These are phyloP conservation scores for Intellagama lesueurii DNA, from an alignment of 2,797 vertebrate genomes.

Conservation along the genomic window DNA sequence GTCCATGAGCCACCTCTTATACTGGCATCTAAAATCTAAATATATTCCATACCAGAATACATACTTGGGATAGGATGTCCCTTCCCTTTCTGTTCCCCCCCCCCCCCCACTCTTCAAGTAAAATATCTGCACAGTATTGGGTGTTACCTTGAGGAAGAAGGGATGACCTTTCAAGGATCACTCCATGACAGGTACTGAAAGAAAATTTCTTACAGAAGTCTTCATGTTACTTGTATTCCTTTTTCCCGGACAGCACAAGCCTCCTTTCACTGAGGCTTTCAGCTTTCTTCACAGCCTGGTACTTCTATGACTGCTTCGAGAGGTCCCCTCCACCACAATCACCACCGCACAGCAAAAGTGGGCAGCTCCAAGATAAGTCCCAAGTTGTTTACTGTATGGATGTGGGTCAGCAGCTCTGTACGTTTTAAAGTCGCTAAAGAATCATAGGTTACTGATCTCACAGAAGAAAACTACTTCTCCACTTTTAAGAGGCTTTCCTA, in stretches of 20 bases:
- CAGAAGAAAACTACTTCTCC: constrained; percentile 70
- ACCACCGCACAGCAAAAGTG: not conserved
- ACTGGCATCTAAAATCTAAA: not conserved
- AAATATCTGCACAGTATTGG: rapidly evolving
- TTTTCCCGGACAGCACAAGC: not conserved
- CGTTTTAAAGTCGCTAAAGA: constrained; percentile 56
- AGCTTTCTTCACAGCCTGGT: not conserved
- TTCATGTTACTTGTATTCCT: not conserved
- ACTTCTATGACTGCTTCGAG: rapidly evolving
- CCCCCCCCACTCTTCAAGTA: not conserved
- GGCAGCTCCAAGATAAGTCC: not conserved
- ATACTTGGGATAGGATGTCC: not conserved
- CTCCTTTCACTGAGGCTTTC: constrained; percentile 8
- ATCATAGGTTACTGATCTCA: constrained; percentile 50
- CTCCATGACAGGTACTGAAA: constrained; percentile 41
- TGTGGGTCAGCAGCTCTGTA: constrained; percentile 69
- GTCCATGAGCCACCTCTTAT: too few species aligned
- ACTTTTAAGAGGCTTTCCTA: constrained; percentile 76
- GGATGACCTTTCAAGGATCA: constrained; percentile 14
- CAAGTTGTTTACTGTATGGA: not conserved
- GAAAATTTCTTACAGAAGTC: not conserved
- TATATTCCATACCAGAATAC: not conserved
- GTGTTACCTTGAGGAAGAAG: not conserved
- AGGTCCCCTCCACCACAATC: not conserved
- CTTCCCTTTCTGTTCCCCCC: not conserved